Conservation (phyloP, 2,797 vertebrate species). For the Myotis vivesi region DNA sequence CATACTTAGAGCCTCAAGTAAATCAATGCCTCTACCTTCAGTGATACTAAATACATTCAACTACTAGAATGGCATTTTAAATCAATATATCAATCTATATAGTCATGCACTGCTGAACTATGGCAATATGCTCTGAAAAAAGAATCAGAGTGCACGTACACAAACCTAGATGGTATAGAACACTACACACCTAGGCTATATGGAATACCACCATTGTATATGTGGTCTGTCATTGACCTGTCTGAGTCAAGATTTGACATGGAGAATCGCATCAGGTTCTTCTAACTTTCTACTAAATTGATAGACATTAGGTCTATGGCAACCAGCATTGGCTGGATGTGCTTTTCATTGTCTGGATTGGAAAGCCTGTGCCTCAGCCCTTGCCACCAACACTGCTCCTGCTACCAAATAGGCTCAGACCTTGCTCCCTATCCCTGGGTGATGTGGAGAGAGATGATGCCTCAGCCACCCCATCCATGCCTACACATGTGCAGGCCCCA, state of each 20-base stretch:
- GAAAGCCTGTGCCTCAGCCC: neutral
- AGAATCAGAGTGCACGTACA: neutral
- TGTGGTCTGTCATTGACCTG: neutral
- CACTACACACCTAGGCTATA: neutral
- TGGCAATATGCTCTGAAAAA: neutral
- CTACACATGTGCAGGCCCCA: neutral
- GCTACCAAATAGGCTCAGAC: neutral
- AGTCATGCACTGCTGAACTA: neutral
- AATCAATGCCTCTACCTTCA: neutral
- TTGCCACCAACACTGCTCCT: too few species aligned
- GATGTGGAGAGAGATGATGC: neutral
- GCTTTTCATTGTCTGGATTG: neutral
- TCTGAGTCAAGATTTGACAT: neutral
- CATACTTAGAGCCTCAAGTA: neutral
- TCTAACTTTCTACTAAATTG: neutral
- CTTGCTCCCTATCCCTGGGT: neutral
- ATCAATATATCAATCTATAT: neutral
- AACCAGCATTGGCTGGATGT: neutral
- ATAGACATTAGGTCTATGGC: neutral
- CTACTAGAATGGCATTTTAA: neutral
- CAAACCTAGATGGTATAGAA: neutral
- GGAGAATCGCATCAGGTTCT: neutral
- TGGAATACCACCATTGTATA: neutral
- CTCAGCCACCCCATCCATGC: neutral
- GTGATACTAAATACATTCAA: neutral